Conservation (phyloP, 2,797 vertebrate species). For the Melanotaenia nigrans region DNA sequence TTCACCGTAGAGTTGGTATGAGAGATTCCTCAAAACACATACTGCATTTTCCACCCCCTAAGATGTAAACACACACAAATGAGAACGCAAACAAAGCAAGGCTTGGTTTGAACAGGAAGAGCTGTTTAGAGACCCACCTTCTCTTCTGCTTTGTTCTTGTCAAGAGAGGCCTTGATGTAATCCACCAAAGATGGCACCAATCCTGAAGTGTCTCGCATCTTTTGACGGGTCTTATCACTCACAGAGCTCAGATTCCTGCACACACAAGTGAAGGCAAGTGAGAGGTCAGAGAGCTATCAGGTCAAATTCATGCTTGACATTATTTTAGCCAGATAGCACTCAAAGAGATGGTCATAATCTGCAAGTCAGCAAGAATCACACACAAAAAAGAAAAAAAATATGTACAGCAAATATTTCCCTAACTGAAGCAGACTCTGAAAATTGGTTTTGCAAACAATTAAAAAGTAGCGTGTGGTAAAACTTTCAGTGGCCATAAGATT, state of each 20-base stretch:
- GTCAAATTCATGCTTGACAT: neutral
- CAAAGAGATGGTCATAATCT: constrained; percentile 1
- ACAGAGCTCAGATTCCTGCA: constrained; percentile 94
- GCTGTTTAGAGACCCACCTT: constrained; percentile 82
- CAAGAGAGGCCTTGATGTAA: constrained; percentile 83
- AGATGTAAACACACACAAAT: constrained; percentile 16
- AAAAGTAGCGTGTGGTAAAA: constrained; percentile 26
- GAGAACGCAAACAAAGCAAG: constrained; percentile 13
- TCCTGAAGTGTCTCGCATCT: constrained; percentile 86
- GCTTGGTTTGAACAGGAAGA: constrained; percentile 2
- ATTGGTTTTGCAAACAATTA: constrained; percentile 18
- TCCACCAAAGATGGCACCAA: constrained; percentile 89
- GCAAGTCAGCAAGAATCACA: neutral
- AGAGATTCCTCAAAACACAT: constrained; percentile 95
- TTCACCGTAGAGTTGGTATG: constrained; percentile 91
- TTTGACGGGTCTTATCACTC: constrained; percentile 87
- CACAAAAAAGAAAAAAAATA: neutral
- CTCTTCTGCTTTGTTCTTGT: constrained; percentile 83
- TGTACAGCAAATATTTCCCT: neutral
- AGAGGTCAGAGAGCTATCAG: constrained; percentile 19
- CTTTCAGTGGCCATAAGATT: neutral
- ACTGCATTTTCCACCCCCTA: constrained; percentile 93
- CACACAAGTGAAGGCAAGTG: neutral
- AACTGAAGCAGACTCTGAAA: neutral
- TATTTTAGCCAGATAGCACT: constrained; percentile 7